These are phyloP conservation scores for Eupithecia vulgata DNA, from an alignment of 2,888 invertebrate species.

Conservation along the genomic window DNA sequence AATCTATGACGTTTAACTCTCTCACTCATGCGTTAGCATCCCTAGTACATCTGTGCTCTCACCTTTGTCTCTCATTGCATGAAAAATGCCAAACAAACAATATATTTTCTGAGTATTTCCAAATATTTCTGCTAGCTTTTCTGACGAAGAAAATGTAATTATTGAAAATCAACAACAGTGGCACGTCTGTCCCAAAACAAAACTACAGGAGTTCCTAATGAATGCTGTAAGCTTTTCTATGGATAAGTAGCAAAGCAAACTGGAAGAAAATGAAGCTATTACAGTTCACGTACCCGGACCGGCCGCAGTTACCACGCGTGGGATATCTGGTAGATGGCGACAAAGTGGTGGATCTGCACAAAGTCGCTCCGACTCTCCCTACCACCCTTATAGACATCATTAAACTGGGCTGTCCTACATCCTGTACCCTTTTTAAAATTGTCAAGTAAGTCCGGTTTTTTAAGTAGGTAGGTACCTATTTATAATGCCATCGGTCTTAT, in stretches of 20 bases:
- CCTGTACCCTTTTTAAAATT: not conserved
- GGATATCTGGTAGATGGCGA: conserved; percentile 85
- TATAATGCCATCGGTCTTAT: too few relatives aligned
- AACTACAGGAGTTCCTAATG: not conserved
- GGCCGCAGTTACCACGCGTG: conserved; percentile 85
- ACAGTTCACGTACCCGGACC: conserved; percentile 85
- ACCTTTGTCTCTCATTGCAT: too few relatives aligned
- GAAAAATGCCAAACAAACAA: not conserved
- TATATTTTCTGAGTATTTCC: not conserved
- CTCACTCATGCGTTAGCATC: too few relatives aligned
- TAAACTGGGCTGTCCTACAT: conserved; percentile 55
- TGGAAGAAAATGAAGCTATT: conserved; percentile 86
- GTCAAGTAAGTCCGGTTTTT: not conserved
- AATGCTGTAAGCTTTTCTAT: not conserved
- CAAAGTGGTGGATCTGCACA: conserved; percentile 87
- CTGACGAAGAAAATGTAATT: not conserved
- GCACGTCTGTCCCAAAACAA: not conserved
- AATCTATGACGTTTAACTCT: too few relatives aligned
- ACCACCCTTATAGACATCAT: conserved; percentile 76
- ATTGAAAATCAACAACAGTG: not conserved
- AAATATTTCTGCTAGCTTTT: not conserved
- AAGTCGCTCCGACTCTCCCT: conserved; percentile 75
- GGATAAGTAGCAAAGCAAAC: conserved; percentile 59
- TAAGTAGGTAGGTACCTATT: not conserved
- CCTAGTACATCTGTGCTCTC: too few relatives aligned